Evolutionary conservation across 2,888 invertebrate species (phyloP).

Genomic region (Microplitis manilae): DNA sequence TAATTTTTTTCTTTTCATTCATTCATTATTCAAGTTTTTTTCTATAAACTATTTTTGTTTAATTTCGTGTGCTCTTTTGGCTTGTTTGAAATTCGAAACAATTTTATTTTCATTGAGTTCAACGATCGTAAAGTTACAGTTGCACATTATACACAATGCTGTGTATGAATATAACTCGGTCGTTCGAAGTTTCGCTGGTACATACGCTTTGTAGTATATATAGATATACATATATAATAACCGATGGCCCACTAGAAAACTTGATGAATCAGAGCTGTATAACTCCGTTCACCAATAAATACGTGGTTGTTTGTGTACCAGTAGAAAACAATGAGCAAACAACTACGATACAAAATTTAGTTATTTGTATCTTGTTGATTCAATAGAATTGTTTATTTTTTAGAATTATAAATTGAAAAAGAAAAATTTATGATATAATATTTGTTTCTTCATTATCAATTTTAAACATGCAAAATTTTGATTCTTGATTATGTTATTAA

Average conservation of each 20-base stretch:
- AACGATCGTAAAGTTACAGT: slow-evolving; percentile 11
- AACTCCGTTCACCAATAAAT: slow-evolving; percentile 39
- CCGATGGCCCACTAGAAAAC: slow-evolving; percentile 32
- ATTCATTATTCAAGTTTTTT: too few relatives aligned
- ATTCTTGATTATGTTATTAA: too few relatives aligned
- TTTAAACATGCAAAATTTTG: not conserved
- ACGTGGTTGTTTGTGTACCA: slow-evolving; percentile 24
- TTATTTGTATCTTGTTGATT: slow-evolving; percentile 16
- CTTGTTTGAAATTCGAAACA: not conserved
- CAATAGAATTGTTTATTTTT: not conserved
- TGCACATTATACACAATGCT: not conserved
- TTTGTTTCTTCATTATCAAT: not conserved
- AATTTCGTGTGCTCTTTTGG: not conserved
- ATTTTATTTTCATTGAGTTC: slow-evolving; percentile 24
- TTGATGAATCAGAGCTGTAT: slow-evolving; percentile 38
- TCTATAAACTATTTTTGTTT: not conserved
- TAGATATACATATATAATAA: slow-evolving; percentile 12
- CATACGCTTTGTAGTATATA: not conserved
- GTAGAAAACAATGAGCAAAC: slow-evolving; percentile 22
- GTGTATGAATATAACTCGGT: slow-evolving; percentile 17
- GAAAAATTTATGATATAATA: not conserved
- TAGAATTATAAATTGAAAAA: not conserved
- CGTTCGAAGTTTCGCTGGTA: slow-evolving; percentile 17
- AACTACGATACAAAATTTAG: slow-evolving; percentile 28
- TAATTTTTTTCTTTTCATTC: too few relatives aligned